Base-by-base conservation (phyloP, 1,140 invertebrate genomes). In the Drosophila sproati region DNA sequence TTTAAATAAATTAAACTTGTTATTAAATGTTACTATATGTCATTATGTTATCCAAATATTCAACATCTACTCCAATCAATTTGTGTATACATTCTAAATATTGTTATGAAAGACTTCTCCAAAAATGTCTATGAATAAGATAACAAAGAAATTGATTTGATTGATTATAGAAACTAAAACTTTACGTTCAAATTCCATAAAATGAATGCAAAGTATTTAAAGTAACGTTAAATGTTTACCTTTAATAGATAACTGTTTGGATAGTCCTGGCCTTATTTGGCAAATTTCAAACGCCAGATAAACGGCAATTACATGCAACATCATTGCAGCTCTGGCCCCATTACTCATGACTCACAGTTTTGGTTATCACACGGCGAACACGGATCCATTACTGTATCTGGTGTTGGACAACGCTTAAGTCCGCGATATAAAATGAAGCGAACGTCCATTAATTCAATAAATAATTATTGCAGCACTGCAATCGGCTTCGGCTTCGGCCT, bases 391-490 rank as follows among this genome's bases (percentile, higher is more conserved):
- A 73, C 77, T 62, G 70, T 80, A 80, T 81, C 86, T 90, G 82
- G 67, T 72, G 52, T 75, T 78, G 83, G 75, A 90, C 67, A 82
- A 77, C 71, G 69, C 78, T 80, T 59, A 75, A 71, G 72, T 89
- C 67, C 77, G 80, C 75, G 78, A 78, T 80, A 88, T 80, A 79
- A 87, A 88, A 75, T 74, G 76, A 74, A 73, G 61, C 74, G 67
- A 59, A 32, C 57, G 64, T 73, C 39, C 78, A 88, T 78, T 71
- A 88, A 88, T 85, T 88, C 85, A 85, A 88, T 88, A 88, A 88
- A 88, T 88, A 88, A 89, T 88, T 89, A 89, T 88, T 79, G 77
- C 73, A 28, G 50, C 64, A 48, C 35, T 20, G 20, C 20, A 20
- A 20, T 20, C 20, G 20, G 20, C 1, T 20, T 20, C 20, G 20